Evolutionary conservation across 2,888 invertebrate species (phyloP).

Genomic region (Galerucella calmariensis): DNA sequence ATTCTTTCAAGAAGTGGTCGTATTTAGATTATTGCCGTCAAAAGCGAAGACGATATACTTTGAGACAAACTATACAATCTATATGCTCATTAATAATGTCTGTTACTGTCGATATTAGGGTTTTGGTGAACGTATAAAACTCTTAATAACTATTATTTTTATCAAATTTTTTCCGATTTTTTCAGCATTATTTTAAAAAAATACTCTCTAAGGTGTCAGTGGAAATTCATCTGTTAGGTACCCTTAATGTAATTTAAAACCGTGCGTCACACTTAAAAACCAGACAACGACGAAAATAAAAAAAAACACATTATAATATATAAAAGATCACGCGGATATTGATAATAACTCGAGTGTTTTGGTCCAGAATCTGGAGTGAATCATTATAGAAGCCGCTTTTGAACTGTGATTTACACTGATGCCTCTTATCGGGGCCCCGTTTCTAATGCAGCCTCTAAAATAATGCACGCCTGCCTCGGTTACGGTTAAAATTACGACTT

Average conservation of each 20-base stretch:
- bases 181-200: background rate
- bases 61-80: too few species aligned
- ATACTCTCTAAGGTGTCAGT: conserved; percentile 18
- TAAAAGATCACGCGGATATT: conserved; percentile 38
- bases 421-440: conserved; percentile 56
- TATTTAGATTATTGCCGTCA: too few species aligned
- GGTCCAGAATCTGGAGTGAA: conserved; percentile 46
- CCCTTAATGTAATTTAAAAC: conserved; percentile 14
- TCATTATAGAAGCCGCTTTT: conserved; percentile 50
- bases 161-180: too few species aligned
- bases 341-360: conserved; percentile 47
- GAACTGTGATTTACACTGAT: conserved; percentile 62
- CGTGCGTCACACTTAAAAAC: conserved; percentile 29
- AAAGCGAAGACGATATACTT: too few species aligned
- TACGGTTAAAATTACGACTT: conserved; percentile 38
- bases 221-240: background rate
- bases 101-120: too few species aligned
- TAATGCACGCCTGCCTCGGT: conserved; percentile 41
- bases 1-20: too few species aligned
- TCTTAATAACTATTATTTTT: too few species aligned
- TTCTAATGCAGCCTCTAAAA: conserved; percentile 59
- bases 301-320: conserved; percentile 13
- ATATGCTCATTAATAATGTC: too few species aligned
- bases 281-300: conserved; percentile 19
- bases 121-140: too few species aligned